Evolutionary conservation across 2,888 invertebrate genomes (phyloP), one percentile per base, ranked within the genome.

Genomic region (Sclerodermus sp.): DNA sequence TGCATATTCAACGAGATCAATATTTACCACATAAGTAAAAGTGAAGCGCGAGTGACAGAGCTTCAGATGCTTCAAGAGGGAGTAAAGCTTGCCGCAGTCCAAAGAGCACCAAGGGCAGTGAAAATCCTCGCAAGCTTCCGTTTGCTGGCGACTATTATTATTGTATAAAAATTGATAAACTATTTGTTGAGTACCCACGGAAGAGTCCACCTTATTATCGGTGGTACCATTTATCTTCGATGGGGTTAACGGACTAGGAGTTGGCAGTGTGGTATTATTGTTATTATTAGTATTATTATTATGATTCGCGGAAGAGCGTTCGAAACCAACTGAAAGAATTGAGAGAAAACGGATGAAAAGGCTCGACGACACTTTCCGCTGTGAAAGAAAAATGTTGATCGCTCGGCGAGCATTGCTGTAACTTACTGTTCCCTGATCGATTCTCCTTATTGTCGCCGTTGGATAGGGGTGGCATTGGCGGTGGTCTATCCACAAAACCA

Each of bases 61-160:
- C 77, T 96, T 94, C 47, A 97, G 84, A 78, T 97, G 97, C 76
- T 96, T 96, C 34, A 97, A 83, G 59, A 97, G 81, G 0, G 93
- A 90, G 79, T 95, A 95, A 16, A 97, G 82, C 31, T 88, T 85
- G 46, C 88, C 86, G 69, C 96, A 96, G 79, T 95, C 91, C 15
- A 96, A 81, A 5, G 90, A 90, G 77, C 97, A 97, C 96, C 96
- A 97, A 1, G 97, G 96, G 74, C 97, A 97, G 73, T 90, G 90
- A 44, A 95, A 83, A 80, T 96, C 94, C 70, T 93, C 91, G 57
- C 93, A 90, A 9, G 94, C 93, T 79, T 96, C 96, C 0, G 96
- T 96, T 80, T 96, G 96, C 74, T 96, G 96, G 40, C 95, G 83
- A 38, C 92, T 93, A 76, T 93, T 95, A 79, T 94, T 95, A 79